Evolutionary conservation across 2,888 invertebrate species (phyloP).

Genomic region (Dione vanillae): DNA sequence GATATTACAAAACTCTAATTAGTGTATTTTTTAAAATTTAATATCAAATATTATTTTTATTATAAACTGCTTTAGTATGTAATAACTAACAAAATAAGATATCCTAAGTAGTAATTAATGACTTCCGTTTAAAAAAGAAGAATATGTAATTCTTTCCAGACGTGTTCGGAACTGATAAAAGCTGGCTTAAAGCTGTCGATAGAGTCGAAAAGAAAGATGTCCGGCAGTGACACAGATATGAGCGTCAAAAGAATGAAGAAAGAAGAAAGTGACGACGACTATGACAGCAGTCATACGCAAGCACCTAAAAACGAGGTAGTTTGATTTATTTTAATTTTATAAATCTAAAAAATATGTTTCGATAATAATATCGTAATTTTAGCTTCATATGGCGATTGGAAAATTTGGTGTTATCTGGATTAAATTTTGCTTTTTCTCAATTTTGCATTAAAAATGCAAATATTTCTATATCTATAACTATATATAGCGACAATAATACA

Average conservation of each 20-base stretch:
- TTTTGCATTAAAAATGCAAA: too few relatives aligned
- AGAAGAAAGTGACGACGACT: conserved; percentile 87
- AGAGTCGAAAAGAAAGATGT: conserved; percentile 93
- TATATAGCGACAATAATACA: neutral
- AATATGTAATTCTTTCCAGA: conserved; percentile 78
- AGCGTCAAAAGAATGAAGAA: conserved; percentile 80
- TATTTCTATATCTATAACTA: neutral
- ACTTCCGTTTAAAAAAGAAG: neutral
- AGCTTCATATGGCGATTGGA: too few relatives aligned
- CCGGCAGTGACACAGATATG: conserved; percentile 85
- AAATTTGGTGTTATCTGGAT: too few relatives aligned
- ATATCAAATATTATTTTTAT: neutral
- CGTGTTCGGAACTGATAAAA: conserved; percentile 95
- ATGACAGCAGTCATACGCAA: conserved; percentile 81
- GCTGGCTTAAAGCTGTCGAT: conserved; percentile 95
- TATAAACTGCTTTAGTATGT: neutral
- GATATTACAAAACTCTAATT: too few relatives aligned
- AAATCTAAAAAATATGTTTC: too few relatives aligned
- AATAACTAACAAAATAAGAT: too few relatives aligned
- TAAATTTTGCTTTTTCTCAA: too few relatives aligned
- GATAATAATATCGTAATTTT: too few relatives aligned
- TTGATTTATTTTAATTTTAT: neutral
- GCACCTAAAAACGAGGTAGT: conserved; percentile 81
- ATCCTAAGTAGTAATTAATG: neutral
- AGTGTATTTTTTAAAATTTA: neutral